Percentiles rank a stretch among this genome's conserved stretches.
These are phyloP conservation scores for Syrista parreyssii DNA, from an alignment of 2,888 invertebrate species.

Conservation along the genomic window DNA sequence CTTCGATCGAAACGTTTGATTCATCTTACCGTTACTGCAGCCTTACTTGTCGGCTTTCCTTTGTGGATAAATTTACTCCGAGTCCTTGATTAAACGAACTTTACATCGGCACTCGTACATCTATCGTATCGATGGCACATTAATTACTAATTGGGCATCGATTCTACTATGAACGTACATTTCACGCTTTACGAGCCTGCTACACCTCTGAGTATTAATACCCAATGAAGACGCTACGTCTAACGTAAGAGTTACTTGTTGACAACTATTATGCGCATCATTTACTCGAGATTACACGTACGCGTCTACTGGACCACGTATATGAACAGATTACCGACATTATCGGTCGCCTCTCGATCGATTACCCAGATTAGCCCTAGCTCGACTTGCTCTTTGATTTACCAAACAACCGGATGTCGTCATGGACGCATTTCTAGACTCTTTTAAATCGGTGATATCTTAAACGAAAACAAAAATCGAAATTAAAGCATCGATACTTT, in stretches of 20 bases:
- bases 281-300: constrained; percentile 50
- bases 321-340: constrained; percentile 59
- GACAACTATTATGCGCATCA: constrained; percentile 65
- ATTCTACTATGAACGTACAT: background rate
- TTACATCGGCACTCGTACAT: background rate
- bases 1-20: background rate
- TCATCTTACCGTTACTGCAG: background rate
- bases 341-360: constrained; percentile 65
- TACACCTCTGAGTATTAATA: constrained; percentile 12
- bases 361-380: constrained; percentile 61
- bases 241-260: constrained; percentile 41
- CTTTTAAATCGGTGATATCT: constrained; percentile 34
- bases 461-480: background rate
- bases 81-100: background rate
- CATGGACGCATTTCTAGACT: constrained; percentile 25
- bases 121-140: background rate
- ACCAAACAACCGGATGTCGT: constrained; percentile 59
- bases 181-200: constrained; percentile 3
- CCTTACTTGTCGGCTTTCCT: background rate
- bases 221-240: constrained; percentile 52
- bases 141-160: background rate
- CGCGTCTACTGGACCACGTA: constrained; percentile 49
- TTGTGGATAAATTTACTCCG: background rate
- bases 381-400: constrained; percentile 61
- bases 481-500: background rate